Evolutionary conservation across 2,113 vertebrate genomes (phyloP).

Genomic region (Scalopus aquaticus): DNA sequence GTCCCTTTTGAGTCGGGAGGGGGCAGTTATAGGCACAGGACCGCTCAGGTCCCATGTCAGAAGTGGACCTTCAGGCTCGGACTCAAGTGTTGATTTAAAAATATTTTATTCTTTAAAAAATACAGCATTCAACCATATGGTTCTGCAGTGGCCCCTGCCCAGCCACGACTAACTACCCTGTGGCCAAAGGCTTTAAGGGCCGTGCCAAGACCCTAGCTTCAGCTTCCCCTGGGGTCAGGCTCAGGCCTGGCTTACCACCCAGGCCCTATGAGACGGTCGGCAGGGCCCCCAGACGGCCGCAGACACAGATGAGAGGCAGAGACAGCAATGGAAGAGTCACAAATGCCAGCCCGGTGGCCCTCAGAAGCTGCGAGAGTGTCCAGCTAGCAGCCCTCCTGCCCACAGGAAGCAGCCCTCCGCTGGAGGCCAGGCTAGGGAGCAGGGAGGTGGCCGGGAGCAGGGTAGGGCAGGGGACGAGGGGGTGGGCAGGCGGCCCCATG

Average conservation of each 20-base stretch:
- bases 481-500: background rate
- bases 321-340: background rate
- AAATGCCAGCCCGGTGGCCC: constrained; percentile 2
- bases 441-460: constrained; percentile 62
- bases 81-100: constrained; percentile 80
- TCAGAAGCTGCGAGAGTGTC: background rate
- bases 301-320: constrained; percentile 20
- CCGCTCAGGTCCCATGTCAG: background rate
- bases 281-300: background rate
- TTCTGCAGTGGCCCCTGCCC: constrained; percentile 49
- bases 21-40: background rate
- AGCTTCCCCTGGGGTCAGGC: background rate
- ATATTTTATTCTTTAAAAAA: constrained; percentile 86
- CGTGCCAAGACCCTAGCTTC: background rate
- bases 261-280: background rate
- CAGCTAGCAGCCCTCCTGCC: background rate
- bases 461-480: background rate
- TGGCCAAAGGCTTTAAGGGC: constrained; percentile 21
- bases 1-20: background rate
- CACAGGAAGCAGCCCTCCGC: background rate
- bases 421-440: background rate
- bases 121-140: constrained; percentile 80
- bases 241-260: background rate
- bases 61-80: background rate
- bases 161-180: background rate